These are phyloP conservation scores for Saccopteryx bilineata DNA, from an alignment of 2,113 vertebrate species.

Conservation along the genomic window DNA sequence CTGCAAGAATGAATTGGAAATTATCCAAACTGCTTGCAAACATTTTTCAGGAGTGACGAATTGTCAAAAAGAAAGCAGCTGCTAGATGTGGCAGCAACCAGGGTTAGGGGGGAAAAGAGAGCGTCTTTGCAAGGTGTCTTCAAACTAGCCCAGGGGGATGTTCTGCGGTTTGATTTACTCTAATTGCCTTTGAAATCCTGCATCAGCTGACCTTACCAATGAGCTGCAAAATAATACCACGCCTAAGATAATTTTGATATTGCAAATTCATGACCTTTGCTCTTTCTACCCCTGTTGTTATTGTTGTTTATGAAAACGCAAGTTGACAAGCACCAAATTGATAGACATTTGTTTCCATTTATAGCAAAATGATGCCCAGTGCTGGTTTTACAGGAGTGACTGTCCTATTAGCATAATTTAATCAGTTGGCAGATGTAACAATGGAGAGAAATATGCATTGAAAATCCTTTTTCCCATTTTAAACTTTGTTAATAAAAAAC, in stretches of 20 bases:
- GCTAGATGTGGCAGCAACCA: conserved; percentile 84
- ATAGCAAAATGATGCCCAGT: conserved; percentile 55
- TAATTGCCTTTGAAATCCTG: conserved; percentile 87
- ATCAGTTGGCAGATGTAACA: conserved; percentile 15
- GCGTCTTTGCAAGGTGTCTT: conserved; percentile 77
- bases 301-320: conserved; percentile 51
- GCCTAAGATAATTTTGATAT: conserved; percentile 76
- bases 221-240: conserved; percentile 75
- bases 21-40: conserved; percentile 91
- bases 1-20: conserved; percentile 93
- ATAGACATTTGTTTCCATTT: conserved; percentile 57
- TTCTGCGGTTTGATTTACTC: conserved; percentile 84
- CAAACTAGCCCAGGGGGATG: conserved; percentile 72
- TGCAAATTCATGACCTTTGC: conserved; percentile 67
- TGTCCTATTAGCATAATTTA: conserved; percentile 66
- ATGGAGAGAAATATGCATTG: neutral
- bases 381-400: neutral
- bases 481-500: conserved; percentile 23
- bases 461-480: conserved; percentile 1
- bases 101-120: conserved; percentile 65
- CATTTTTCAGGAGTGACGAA: conserved; percentile 90
- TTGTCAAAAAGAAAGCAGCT: conserved; percentile 90
- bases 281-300: neutral
- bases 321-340: conserved; percentile 31
- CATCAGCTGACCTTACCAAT: conserved; percentile 81